Conservation (phyloP, 2,797 vertebrate species). For the Syndactyla subalaris region DNA sequence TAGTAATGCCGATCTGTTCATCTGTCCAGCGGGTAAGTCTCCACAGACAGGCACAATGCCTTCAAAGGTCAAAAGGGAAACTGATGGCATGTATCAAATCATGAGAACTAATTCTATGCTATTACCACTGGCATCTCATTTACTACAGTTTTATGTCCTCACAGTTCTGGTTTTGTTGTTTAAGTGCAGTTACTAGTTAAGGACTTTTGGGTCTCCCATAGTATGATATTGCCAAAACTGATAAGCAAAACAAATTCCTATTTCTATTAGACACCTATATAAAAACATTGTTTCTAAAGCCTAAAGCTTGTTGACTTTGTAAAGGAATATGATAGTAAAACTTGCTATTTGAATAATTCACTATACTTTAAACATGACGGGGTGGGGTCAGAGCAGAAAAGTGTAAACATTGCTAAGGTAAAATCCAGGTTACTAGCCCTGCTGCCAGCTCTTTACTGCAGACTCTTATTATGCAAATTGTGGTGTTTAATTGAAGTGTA, state of each 20-base stretch:
- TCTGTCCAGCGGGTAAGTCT: not conserved
- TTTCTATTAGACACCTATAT: not conserved
- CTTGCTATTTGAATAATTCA: not conserved
- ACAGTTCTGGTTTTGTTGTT: not conserved
- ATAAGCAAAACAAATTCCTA: not conserved
- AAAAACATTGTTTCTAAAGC: not conserved
- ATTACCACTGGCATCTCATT: not conserved
- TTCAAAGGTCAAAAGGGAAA: not conserved
- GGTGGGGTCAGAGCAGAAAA: not conserved
- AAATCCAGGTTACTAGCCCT: slow-evolving; percentile 35
- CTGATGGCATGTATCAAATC: not conserved
- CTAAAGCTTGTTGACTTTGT: not conserved
- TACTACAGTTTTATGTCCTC: not conserved
- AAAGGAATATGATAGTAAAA: not conserved
- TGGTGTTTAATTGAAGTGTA: slow-evolving; percentile 56
- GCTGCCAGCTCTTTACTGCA: slow-evolving; percentile 6
- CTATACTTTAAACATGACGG: not conserved
- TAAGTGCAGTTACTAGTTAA: not conserved
- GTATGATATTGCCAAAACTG: not conserved
- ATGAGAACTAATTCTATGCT: not conserved
- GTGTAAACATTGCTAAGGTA: slow-evolving; percentile 30
- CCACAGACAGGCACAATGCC: not conserved
- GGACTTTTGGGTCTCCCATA: not conserved
- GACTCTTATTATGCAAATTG: slow-evolving; percentile 50
- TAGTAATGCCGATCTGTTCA: not conserved